A percentile compares a stretch with the other conserved stretches of the same genome.
phyloP scores from a whole-genome alignment of 1,140 invertebrate genomes.

The Cyrtorhinus lividipennis region DNA sequence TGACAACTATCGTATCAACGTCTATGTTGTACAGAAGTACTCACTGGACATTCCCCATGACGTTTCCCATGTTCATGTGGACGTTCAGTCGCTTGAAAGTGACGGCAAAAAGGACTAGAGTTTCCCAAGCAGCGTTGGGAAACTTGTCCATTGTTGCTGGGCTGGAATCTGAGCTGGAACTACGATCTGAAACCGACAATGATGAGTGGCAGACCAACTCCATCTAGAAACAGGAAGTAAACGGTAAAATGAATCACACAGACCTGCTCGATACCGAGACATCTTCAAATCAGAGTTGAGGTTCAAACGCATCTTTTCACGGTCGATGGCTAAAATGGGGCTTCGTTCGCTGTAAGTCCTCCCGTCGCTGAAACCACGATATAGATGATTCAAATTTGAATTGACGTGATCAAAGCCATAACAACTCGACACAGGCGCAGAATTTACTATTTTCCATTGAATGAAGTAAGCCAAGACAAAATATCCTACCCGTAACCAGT shows the following conservation, averaged over 20 bases:
- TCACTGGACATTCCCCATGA: slow-evolving; percentile 88
- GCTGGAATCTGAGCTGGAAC: slow-evolving; percentile 31
- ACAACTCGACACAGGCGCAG: no score
- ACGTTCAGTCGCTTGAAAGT: slow-evolving; percentile 91
- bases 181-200: slow-evolving; percentile 17
- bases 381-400: no score
- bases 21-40: no score
- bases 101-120: slow-evolving; percentile 84
- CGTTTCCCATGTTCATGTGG: slow-evolving; percentile 98
- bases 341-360: slow-evolving; percentile 29
- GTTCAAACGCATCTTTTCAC: slow-evolving; percentile 38
- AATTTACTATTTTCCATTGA: no score
- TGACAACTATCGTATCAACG: no score
- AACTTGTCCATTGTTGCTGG: slow-evolving; percentile 36
- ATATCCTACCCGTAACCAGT: slow-evolving; percentile 18
- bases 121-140: slow-evolving; percentile 66
- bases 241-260: no score
- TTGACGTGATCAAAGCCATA: no score
- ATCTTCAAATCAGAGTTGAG: slow-evolving; percentile 34
- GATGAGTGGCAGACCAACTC: neutral
- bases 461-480: no score
- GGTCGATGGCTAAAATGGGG: slow-evolving; percentile 30
- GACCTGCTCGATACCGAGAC: slow-evolving; percentile 21
- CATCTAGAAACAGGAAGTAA: no score
- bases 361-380: slow-evolving; percentile 11